Conservation (phyloP, 1,140 invertebrate genomes). For the Lepidurus arcticus region DNA sequence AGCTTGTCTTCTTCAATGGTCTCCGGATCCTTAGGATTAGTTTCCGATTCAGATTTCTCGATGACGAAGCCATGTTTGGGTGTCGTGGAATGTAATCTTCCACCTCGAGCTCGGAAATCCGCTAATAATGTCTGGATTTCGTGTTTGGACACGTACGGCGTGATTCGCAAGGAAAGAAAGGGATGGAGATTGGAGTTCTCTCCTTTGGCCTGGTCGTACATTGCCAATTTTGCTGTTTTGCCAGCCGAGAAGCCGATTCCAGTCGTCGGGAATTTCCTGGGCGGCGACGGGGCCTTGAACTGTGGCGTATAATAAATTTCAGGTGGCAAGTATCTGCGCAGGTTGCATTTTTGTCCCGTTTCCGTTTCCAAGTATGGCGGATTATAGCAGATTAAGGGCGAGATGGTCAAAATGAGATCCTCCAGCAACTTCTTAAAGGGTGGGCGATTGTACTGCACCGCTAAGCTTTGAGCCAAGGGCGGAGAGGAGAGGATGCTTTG, state of each 20-base stretch:
- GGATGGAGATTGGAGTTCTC: slow-evolving; percentile 52
- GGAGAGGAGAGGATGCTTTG: slow-evolving; percentile 30
- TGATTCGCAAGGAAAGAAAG: slow-evolving; percentile 65
- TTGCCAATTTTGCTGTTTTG: slow-evolving; percentile 23
- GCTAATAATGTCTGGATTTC: slow-evolving; percentile 68
- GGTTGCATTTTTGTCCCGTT: slow-evolving; percentile 64
- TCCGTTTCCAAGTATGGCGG: slow-evolving; percentile 86
- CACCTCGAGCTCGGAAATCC: slow-evolving; percentile 78
- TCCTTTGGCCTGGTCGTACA: not conserved
- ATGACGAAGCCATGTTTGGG: slow-evolving; percentile 32
- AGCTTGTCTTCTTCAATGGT: slow-evolving; percentile 33
- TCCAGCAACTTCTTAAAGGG: slow-evolving; percentile 29
- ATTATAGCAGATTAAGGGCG: slow-evolving; percentile 60
- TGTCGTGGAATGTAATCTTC: slow-evolving; percentile 51
- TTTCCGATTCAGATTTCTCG: slow-evolving; percentile 29
- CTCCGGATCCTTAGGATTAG: slow-evolving; percentile 34
- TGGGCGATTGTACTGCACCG: slow-evolving; percentile 25
- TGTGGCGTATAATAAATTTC: slow-evolving; percentile 69
- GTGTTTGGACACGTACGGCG: slow-evolving; percentile 50
- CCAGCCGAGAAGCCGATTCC: slow-evolving; percentile 21
- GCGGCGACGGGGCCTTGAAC: slow-evolving; percentile 39
- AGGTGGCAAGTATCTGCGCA: slow-evolving; percentile 69
- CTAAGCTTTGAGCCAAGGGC: slow-evolving; percentile 25
- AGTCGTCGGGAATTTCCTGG: slow-evolving; percentile 29
- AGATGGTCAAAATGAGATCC: slow-evolving; percentile 76